Conservation (phyloP, 1,140 invertebrate genomes). For the Leptinotarsa lineolata region DNA sequence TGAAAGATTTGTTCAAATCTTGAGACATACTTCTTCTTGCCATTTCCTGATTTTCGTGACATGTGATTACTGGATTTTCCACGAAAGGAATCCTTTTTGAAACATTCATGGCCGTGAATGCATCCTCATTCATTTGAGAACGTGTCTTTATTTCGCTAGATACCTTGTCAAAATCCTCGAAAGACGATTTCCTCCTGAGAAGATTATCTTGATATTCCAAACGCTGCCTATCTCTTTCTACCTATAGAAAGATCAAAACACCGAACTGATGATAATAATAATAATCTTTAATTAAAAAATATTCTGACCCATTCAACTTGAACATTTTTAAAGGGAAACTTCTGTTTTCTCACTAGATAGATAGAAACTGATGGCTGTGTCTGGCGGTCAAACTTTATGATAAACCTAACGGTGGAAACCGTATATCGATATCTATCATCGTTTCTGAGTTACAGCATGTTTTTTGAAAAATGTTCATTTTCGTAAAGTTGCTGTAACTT, state of each 20-base stretch:
- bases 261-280: too few species aligned
- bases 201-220: not conserved
- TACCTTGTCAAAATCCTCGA: not conserved
- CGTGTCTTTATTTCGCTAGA: not conserved
- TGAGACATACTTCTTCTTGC: not conserved
- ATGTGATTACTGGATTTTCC: not conserved
- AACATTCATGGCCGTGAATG: not conserved
- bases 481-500: too few species aligned
- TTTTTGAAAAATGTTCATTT: too few species aligned
- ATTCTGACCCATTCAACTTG: too few species aligned
- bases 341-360: too few species aligned
- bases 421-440: too few species aligned
- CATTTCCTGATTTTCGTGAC: slow-evolving; percentile 10
- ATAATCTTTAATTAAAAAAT: too few species aligned
- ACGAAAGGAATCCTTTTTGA: not conserved
- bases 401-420: too few species aligned
- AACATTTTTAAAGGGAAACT: too few species aligned
- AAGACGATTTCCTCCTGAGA: not conserved
- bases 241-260: not conserved
- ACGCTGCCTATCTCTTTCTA: not conserved
- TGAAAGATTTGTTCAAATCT: slow-evolving; percentile 8
- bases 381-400: too few species aligned
- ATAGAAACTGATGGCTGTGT: too few species aligned
- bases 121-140: not conserved
- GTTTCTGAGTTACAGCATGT: too few species aligned